These are phyloP conservation scores for Tachuris rubrigastra DNA, from an alignment of 2,113 vertebrate genomes.

Conservation along the genomic window DNA sequence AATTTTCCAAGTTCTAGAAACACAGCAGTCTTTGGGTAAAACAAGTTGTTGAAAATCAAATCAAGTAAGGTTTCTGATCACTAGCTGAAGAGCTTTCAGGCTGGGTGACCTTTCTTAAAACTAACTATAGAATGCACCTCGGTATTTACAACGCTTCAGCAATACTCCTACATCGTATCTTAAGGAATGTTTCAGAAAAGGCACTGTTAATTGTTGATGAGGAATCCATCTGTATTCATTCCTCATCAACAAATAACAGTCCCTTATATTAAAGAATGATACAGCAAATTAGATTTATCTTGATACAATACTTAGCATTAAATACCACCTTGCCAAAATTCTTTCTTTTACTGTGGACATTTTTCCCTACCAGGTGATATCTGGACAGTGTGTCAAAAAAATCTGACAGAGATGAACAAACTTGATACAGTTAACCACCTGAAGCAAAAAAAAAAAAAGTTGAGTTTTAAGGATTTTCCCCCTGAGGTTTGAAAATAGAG, in stretches of 20 bases:
- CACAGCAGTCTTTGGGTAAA: neutral
- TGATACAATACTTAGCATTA: neutral
- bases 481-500: neutral
- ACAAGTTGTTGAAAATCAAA: neutral
- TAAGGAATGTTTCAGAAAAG: neutral
- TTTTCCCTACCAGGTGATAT: neutral
- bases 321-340: neutral
- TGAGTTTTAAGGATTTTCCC: neutral
- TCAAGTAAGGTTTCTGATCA: neutral
- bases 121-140: neutral
- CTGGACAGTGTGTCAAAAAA: neutral
- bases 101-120: neutral
- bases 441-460: neutral
- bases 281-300: conserved; percentile 1
- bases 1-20: neutral
- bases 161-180: neutral
- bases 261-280: neutral
- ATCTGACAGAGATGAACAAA: neutral
- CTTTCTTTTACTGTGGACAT: neutral
- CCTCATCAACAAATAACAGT: conserved; percentile 12
- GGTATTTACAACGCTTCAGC: neutral
- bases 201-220: no score
- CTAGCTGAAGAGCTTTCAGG: neutral
- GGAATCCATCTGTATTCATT: no score
- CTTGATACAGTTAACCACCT: neutral